Base-by-base conservation (phyloP, 2,113 vertebrate genomes). In the Uropsilus gracilis region DNA sequence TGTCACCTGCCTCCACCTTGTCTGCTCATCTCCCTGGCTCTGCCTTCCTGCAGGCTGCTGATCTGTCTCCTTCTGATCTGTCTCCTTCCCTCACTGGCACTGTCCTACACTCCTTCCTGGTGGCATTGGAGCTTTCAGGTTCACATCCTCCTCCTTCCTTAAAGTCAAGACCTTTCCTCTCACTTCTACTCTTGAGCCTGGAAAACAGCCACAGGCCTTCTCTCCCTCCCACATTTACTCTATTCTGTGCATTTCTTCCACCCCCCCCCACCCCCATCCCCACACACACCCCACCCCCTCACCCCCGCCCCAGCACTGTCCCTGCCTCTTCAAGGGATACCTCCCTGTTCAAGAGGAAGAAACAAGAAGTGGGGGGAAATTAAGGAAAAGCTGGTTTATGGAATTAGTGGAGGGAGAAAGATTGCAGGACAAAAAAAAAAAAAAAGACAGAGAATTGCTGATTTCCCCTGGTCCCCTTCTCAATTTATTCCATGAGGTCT, bases 1-100 rank as follows among this genome's bases (percentile, higher is more conserved):
- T 50, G 85, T 95, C 95, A 89, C 96, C 92, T 89, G 90, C 92
- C 44, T 5, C 46, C 53, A 84, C 86, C 75, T 44, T 16, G 78
- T 46, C 63, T 42, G 10, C 14, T 59, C 37, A 0, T 17, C 86
- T 59, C 73, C 26, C 4, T 5, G 2, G 26, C 28, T 44, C 12
- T 34, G 3, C 48, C 13, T 59, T 64, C 50, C 34, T 13, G 24
- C 8, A 13, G 42, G 73, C 53, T 37, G 39, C 82, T 39, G 14
- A n/a, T 64, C 30, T 26, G 53, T 30, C 66, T 68, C n/a, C 66
- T 68, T 30, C 7, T n/a, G 37, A 39, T 32, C 55, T 1, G 5
- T 17, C 86, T 48, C 42, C 80, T 89, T 84, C 20, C 50, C n/a
- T 44, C 26, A n/a, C 0, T 7, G 17, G 82, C 57, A 61, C 48